Evolutionary conservation across 2,797 vertebrate species (phyloP), one percentile per base, ranked within the genome.

Genomic region (Lateolabrax maculatus): DNA sequence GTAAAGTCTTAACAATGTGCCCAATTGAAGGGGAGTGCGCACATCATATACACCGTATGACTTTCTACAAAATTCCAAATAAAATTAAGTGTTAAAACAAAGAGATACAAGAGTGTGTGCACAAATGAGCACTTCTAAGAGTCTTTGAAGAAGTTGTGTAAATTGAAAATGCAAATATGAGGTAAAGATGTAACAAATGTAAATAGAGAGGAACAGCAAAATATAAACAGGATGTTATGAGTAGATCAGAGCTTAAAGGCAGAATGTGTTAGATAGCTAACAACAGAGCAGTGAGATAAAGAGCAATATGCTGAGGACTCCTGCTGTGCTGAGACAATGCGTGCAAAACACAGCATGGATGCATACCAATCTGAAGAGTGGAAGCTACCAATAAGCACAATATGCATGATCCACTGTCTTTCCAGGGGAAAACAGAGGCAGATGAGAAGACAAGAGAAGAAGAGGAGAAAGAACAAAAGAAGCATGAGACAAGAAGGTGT

Each of bases 321-420:
- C 68, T 65, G 72, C 79, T 49, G 68, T 65, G 67, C 21, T 2
- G 13, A 69, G 58, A 66, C 61, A 51, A 52, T 4, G 27, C 3
- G 9, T 52, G 75, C 34, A 57, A 61, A 82, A 46, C 62, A 63
- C 60, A 61, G 23, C 6, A 39, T 12, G 39, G 44, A 75, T 41
- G 62, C 21, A 75, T 75, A 73, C 10, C 10, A 46, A 66, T 80
- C 43, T 43, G 39, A 56, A 75, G 49, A 55, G 57, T 51, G 58
- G 71, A 83, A 62, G 36, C 67, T 56, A 71, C 48, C 44, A 55
- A n/a, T 25, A 63, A 65, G 19, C 80, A 71, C 57, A 78, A 80
- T 62, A 51, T 46, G 27, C 44, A 39, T 21, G 31, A 84, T 49
- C 65, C 31, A 63, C 7, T 23, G 53, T 76, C 21, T 75, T 79